These are phyloP conservation scores for Chromis chromis DNA, from an alignment of 2,797 vertebrate genomes.

Conservation along the genomic window DNA sequence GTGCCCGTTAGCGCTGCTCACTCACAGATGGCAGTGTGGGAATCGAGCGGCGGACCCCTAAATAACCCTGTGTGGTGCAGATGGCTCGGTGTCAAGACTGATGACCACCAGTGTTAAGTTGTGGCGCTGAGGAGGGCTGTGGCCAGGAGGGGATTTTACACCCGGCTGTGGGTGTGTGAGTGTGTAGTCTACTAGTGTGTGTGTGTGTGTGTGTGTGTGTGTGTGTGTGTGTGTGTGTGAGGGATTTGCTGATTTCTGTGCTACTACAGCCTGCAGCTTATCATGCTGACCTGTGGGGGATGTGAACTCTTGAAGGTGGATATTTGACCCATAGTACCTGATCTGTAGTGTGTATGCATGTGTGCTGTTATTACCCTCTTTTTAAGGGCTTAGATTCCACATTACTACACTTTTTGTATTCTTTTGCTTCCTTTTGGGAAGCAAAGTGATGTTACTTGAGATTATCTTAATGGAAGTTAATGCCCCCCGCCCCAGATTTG, in stretches of 20 bases:
- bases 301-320: conserved; percentile 45
- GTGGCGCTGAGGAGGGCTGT: conserved; percentile 22
- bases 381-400: not conserved
- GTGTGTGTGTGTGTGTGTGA: not conserved
- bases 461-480: too few species aligned
- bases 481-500: too few species aligned
- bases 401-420: not conserved
- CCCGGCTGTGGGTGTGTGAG: not conserved
- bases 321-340: conserved; percentile 23
- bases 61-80: conserved; percentile 64
- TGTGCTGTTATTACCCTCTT: not conserved
- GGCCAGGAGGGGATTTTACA: conserved; percentile 40
- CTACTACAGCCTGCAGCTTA: conserved; percentile 16
- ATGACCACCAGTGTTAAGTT: conserved; percentile 56
- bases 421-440: not conserved
- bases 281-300: conserved; percentile 15
- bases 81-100: conserved; percentile 63
- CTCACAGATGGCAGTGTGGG: conserved; percentile 62
- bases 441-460: too few species aligned
- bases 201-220: conserved; percentile 1
- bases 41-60: conserved; percentile 49
- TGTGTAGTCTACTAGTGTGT: too few species aligned
- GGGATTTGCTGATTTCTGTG: conserved; percentile 50
- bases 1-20: not conserved
- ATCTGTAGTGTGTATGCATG: conserved; percentile 5